phyloP scores from a whole-genome alignment of 2,888 invertebrate species.

The Poecilus cupreus region DNA sequence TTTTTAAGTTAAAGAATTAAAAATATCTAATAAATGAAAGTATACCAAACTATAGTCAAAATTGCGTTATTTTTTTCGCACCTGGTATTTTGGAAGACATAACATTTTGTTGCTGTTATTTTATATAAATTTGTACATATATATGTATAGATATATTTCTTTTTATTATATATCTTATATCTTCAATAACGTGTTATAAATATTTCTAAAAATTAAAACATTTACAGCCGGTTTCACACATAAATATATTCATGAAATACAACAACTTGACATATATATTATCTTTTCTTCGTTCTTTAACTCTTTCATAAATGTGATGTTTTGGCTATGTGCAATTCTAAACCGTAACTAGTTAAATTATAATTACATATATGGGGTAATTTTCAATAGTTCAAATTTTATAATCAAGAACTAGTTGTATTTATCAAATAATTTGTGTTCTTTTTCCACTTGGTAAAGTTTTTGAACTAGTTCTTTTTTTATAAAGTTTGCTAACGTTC shows the following conservation, averaged over 20 bases:
- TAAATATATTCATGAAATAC: not conserved
- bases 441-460: conserved; percentile 34
- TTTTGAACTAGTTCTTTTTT: not conserved
- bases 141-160: conserved; percentile 25
- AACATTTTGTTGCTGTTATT: conserved; percentile 51
- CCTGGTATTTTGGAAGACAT: conserved; percentile 54
- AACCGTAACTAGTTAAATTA: not conserved
- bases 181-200: conserved; percentile 40
- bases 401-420: not conserved
- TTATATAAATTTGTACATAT: conserved; percentile 52
- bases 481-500: not conserved
- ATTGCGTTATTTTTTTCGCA: not conserved
- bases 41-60: not conserved
- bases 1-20: not conserved
- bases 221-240: conserved; percentile 46
- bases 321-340: conserved; percentile 2
- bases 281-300: not conserved
- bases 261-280: conserved; percentile 26
- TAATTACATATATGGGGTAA: conserved; percentile 4
- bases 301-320: not conserved
- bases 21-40: not conserved
- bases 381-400: not conserved
- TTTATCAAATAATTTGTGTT: not conserved
- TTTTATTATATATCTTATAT: conserved; percentile 38
- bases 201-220: conserved; percentile 50